Conservation (phyloP, 2,113 vertebrate species). For the Xerus inauris region DNA sequence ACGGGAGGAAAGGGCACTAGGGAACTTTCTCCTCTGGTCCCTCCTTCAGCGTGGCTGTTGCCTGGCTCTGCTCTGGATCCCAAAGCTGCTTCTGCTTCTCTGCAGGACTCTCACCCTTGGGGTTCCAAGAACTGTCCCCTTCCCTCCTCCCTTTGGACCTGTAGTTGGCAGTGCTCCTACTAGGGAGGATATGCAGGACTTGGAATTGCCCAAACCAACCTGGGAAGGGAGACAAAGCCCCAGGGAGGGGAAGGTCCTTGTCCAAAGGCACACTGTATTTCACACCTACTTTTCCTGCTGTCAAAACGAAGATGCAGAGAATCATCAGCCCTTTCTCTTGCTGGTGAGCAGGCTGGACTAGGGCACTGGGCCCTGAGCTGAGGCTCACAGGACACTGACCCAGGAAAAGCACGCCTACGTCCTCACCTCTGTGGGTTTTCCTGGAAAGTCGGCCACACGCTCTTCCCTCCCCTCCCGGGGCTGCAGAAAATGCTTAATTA, state of each 20-base stretch:
- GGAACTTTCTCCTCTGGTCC: not conserved
- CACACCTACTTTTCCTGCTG: not conserved
- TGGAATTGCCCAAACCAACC: not conserved
- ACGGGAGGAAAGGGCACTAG: too few species aligned
- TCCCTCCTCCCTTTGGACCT: not conserved
- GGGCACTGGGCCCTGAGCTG: not conserved
- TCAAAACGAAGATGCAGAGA: not conserved
- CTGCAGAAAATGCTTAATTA: slow-evolving; percentile 60
- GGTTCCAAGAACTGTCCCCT: not conserved
- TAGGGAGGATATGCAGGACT: accelerated
- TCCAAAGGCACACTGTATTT: not conserved
- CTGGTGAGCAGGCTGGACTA: not conserved
- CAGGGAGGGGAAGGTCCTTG: not conserved
- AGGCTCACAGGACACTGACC: not conserved
- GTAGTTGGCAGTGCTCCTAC: not conserved
- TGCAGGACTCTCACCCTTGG: too few species aligned
- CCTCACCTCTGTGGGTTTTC: accelerated
- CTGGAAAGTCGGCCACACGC: not conserved
- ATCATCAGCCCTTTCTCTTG: not conserved
- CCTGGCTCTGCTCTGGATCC: not conserved
- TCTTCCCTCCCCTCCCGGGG: not conserved
- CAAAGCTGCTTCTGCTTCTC: not conserved
- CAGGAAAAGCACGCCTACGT: not conserved
- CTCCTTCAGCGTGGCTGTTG: not conserved
- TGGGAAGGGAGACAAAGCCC: not conserved